A percentile compares a stretch with the other conserved stretches of the same genome.
Evolutionary conservation across 2,113 vertebrate genomes (phyloP).

Genomic region (Oceanodroma tethys): DNA sequence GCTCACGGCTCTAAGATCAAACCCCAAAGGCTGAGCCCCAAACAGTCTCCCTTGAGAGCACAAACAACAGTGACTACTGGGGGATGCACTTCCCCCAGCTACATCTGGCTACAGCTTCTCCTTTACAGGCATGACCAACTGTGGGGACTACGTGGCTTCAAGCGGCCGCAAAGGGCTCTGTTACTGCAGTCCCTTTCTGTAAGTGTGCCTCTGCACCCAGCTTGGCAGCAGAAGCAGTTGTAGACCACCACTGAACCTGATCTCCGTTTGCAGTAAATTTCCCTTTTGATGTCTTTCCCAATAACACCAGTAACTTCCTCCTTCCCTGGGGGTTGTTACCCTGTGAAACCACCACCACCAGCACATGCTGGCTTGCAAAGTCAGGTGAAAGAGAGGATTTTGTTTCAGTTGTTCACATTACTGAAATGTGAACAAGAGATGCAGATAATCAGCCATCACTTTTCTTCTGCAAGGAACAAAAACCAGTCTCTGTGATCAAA

Average conservation of each 20-base stretch:
- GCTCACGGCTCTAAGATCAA: neutral
- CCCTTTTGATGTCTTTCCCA: neutral
- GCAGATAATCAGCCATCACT: neutral
- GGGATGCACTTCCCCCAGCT: neutral
- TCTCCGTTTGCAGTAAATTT: neutral
- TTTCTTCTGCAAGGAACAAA: conserved; percentile 5
- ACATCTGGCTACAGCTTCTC: neutral
- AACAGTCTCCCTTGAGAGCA: neutral
- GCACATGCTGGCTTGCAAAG: neutral
- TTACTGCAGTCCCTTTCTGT: neutral
- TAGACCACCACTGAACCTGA: neutral
- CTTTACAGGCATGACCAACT: neutral
- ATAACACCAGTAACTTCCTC: neutral
- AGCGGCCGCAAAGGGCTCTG: neutral
- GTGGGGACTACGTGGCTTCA: neutral
- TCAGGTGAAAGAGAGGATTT: neutral
- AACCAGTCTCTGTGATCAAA: neutral
- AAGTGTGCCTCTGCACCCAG: neutral
- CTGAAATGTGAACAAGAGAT: neutral
- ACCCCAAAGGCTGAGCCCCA: neutral
- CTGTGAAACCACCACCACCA: neutral
- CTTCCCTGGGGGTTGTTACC: neutral
- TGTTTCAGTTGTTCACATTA: neutral
- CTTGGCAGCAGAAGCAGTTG: neutral
- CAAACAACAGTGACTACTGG: neutral